Percentiles rank a stretch among this genome's conserved stretches.
phyloP scores from a whole-genome alignment of 2,797 vertebrate species.

The Rhabdomys pumilio region DNA sequence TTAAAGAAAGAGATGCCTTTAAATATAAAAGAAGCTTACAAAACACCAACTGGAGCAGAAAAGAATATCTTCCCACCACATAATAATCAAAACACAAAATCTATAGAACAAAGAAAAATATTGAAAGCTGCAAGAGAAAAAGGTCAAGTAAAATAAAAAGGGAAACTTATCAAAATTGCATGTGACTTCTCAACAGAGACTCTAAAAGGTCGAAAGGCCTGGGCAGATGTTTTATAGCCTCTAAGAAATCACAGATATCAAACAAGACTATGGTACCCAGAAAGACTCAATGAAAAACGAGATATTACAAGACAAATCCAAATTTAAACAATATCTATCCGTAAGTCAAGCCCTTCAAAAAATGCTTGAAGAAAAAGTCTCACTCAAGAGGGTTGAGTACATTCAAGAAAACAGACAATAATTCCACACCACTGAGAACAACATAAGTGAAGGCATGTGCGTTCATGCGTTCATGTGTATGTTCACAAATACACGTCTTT shows the following conservation, averaged over 20 bases:
- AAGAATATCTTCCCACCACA: not conserved
- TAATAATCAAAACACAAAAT: not conserved
- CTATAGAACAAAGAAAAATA: not conserved
- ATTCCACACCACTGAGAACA: not conserved
- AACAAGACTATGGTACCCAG: not conserved
- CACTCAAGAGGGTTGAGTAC: too few relatives aligned
- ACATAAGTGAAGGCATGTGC: not conserved
- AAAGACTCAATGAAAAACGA: not conserved
- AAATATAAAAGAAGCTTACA: not conserved
- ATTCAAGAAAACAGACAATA: too few relatives aligned
- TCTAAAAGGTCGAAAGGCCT: not conserved
- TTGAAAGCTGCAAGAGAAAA: not conserved
- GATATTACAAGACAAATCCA: not conserved
- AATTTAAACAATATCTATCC: not conserved
- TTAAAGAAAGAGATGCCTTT: not conserved
- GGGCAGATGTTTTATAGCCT: not conserved
- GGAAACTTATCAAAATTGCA: not conserved
- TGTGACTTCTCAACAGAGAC: not conserved
- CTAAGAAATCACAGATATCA: not conserved
- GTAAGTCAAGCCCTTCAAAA: not conserved
- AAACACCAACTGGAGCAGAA: not conserved
- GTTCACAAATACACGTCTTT: not conserved
- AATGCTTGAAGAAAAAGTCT: not conserved
- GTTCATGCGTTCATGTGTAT: not conserved
- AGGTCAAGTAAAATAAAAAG: not conserved